Base-by-base conservation (phyloP, 92 coral and sea anemone species). In the Ricordea florida region DNA sequence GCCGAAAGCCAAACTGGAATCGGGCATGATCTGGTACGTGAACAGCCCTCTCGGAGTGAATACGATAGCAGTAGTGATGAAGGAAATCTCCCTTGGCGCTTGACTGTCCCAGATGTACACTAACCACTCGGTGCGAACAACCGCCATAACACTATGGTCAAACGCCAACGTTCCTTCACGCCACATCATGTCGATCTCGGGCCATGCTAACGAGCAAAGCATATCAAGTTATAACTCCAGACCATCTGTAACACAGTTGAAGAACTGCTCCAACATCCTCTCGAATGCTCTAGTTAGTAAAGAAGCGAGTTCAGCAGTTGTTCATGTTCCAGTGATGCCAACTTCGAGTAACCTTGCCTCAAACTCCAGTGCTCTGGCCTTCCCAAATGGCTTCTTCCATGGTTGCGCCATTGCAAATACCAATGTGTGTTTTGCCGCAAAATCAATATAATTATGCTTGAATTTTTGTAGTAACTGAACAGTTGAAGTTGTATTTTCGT, bases 101-200 rank as follows among this genome's bases (percentile, higher is more conserved):
- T 0, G 4, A 34, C 35, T 56, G 32, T 56, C 36, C 6, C 1
- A 56, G 15, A 0, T 10, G 63, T 56, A 27, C 63, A 56, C 63
- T 3, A 41, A 41, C 16, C 47, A 41, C 47, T 41, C 16, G 13
- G 47, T 41, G 13, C 3, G 47, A 13, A 20, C 47, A 10, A 41
- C 47, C 47, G 47, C 1, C 47, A 41, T 41, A 0, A 41, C 47
- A 10, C 13, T 41, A 14, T 56, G 63, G 63, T 56, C 36, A 26
- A 37, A 56, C 15, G 32, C 30, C 5, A 37, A 56, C 8, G 29
- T 56, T 0, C 32, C 63, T 16, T 33, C 63, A 10, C 63, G 63
- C 32, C 63, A 56, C 34, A 56, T 56, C 37, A 22, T 56, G 63
- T n/a, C n/a, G n/a, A n/a, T n/a, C n/a, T n/a, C n/a, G n/a, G n/a